Evolutionary conservation across 1,140 invertebrate species (phyloP).

Genomic region (Aleiodes sp.): DNA sequence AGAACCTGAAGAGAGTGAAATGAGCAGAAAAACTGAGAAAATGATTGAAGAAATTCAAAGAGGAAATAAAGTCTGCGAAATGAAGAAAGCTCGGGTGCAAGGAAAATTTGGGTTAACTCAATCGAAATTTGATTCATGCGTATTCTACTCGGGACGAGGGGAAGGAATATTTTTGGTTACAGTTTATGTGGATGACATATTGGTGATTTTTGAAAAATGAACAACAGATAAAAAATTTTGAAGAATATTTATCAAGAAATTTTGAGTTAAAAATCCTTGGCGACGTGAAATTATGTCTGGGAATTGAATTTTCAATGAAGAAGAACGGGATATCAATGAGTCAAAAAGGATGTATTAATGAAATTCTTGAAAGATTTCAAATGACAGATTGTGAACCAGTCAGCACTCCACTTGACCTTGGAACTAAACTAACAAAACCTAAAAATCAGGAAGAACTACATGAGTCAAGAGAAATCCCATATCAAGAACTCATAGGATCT

Average conservation of each 20-base stretch:
- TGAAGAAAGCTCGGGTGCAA: slow-evolving; percentile 39
- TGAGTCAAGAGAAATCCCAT: slow-evolving; percentile 35
- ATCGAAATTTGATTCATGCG: slow-evolving; percentile 34
- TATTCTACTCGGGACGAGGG: slow-evolving; percentile 32
- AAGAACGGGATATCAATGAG: slow-evolving; percentile 18
- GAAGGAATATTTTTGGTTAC: slow-evolving; percentile 29
- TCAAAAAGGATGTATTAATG: slow-evolving; percentile 30
- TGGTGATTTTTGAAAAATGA: slow-evolving; percentile 33
- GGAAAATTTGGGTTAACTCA: slow-evolving; percentile 21
- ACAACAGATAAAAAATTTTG: slow-evolving; percentile 89
- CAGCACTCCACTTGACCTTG: slow-evolving; percentile 27
- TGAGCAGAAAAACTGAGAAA: slow-evolving; percentile 16
- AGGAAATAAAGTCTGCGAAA: slow-evolving; percentile 35
- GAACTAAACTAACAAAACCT: slow-evolving; percentile 28
- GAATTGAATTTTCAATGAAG: slow-evolving; percentile 29
- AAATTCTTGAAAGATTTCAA: slow-evolving; percentile 28
- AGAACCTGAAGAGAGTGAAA: background rate
- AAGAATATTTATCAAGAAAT: slow-evolving; percentile 85
- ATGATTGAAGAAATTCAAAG: slow-evolving; percentile 26
- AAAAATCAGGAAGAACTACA: slow-evolving; percentile 23
- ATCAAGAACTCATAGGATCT: slow-evolving; percentile 27
- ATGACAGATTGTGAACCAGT: slow-evolving; percentile 36
- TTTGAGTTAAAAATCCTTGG: slow-evolving; percentile 35
- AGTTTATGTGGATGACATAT: slow-evolving; percentile 45
- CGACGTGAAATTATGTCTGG: slow-evolving; percentile 26